Base-by-base conservation (phyloP, 2,888 invertebrate species). In the Eilema griseolum region DNA sequence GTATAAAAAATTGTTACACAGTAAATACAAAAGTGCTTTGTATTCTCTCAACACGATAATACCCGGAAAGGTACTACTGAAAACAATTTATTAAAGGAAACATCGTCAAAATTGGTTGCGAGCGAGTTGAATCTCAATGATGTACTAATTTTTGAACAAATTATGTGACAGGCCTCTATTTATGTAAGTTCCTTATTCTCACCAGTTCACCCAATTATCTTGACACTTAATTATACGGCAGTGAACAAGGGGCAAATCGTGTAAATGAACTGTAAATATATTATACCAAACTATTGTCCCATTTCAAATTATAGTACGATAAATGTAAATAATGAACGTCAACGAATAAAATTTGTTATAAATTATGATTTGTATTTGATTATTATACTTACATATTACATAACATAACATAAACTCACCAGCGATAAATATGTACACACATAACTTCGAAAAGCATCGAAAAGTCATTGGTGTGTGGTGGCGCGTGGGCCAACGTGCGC, bases 281-380 rank as follows among this genome's bases (percentile, higher is more conserved):
- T 77, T 73, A 24, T 59, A 74, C 72, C 74, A 76, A 82, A 78
- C 78, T 78, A 81, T 76, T 80, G 79, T 78, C 79, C 75, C 82
- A 79, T 79, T 78, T 79, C 61, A 82, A 78, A 79, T 81, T 74
- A 76, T 74, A 76, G 73, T 73, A 81, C 63, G 62, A 59, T 75
- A 76, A 78, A 71, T 83, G 83, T 87, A 83, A 83, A 86, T 86
- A 85, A 78, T 81, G 73, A 79, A 75, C 79, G 75, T 86, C 85
- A 86, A 85, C 85, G 85, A 88, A 84, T 86, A 88, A 84, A 88
- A 59, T 81, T 85, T 85, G 83, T 82, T 83, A 86, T 82, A 83
- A 82, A 82, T 71, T 67, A 80, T 28, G 14, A 31, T 60, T 61
- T 74, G 71, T 74, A 75, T 81, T 73, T 80, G 67, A 79, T 77